Percentiles rank a stretch among this genome's conserved stretches.
Conservation (phyloP, 1,140 invertebrate species). For the Drosophila gunungcola region DNA sequence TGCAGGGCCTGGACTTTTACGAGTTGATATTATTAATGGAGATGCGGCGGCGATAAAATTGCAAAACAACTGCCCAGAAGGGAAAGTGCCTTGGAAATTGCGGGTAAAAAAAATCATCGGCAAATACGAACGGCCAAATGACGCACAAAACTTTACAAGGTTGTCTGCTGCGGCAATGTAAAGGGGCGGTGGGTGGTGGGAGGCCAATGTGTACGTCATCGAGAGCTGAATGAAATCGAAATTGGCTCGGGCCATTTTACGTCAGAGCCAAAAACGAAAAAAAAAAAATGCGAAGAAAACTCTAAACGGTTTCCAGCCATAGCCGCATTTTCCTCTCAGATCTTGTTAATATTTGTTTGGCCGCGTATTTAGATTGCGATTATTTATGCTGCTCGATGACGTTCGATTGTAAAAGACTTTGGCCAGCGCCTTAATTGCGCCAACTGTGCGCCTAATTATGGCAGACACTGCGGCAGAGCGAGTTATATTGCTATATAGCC, state of each 20-base stretch:
- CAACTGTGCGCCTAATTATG: constrained; percentile 66
- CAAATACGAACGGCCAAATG: constrained; percentile 52
- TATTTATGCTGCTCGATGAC: constrained; percentile 70
- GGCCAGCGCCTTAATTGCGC: constrained; percentile 39
- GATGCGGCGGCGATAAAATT: constrained; percentile 57
- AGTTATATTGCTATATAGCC: constrained; percentile 5
- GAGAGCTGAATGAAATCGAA: constrained; percentile 73
- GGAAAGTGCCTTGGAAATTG: constrained; percentile 27
- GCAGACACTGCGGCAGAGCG: constrained; percentile 63
- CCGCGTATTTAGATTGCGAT: constrained; percentile 68
- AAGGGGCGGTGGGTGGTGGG: constrained; percentile 3
- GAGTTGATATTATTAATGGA: constrained; percentile 38
- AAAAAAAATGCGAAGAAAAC: constrained; percentile 22
- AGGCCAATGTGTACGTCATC: constrained; percentile 66
- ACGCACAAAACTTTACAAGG: constrained; percentile 77
- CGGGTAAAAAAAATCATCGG: constrained; percentile 14
- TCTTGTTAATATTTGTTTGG: constrained; percentile 51
- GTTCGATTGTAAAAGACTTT: constrained; percentile 47
- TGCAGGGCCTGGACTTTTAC: constrained; percentile 45
- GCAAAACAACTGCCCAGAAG: constrained; percentile 47
- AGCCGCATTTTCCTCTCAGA: constrained; percentile 28
- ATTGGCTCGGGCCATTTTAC: constrained; percentile 50
- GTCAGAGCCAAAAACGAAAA: constrained; percentile 31
- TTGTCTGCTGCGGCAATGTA: constrained; percentile 63
- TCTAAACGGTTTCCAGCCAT: constrained; percentile 49